Percentiles rank a stretch among this genome's conserved stretches.
phyloP scores from a whole-genome alignment of 2,113 vertebrate genomes.

The Typhlomys cinereus region DNA sequence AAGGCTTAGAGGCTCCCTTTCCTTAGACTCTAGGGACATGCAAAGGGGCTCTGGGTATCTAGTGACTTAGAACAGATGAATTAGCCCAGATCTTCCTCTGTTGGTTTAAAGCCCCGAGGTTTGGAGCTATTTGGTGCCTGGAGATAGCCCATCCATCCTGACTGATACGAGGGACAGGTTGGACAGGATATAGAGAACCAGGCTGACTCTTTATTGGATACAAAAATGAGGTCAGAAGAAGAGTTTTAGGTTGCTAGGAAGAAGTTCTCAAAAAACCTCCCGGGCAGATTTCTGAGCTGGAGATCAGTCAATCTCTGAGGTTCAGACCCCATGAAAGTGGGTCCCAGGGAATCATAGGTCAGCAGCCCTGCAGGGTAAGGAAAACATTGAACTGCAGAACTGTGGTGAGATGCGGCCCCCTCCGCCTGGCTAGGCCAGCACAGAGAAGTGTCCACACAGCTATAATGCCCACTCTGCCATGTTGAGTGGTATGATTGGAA shows the following conservation, averaged over 20 bases:
- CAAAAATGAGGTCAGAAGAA: background rate
- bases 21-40: background rate
- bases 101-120: background rate
- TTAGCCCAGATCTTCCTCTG: background rate
- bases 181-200: no score
- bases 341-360: background rate
- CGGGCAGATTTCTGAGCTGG: no score
- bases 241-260: background rate
- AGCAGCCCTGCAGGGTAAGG: background rate
- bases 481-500: background rate
- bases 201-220: background rate
- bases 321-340: background rate
- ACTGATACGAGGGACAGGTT: background rate
- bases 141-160: no score
- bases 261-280: background rate
- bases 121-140: background rate
- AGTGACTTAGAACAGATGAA: background rate
- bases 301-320: background rate
- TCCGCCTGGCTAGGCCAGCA: background rate
- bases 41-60: no score
- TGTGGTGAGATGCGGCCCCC: background rate
- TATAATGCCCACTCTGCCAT: background rate
- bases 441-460: rapidly evolving
- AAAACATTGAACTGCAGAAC: rapidly evolving
- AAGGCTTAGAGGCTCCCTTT: background rate